These are phyloP conservation scores for Campylomormyrus numenius DNA, from an alignment of 2,113 vertebrate species.

Conservation along the genomic window DNA sequence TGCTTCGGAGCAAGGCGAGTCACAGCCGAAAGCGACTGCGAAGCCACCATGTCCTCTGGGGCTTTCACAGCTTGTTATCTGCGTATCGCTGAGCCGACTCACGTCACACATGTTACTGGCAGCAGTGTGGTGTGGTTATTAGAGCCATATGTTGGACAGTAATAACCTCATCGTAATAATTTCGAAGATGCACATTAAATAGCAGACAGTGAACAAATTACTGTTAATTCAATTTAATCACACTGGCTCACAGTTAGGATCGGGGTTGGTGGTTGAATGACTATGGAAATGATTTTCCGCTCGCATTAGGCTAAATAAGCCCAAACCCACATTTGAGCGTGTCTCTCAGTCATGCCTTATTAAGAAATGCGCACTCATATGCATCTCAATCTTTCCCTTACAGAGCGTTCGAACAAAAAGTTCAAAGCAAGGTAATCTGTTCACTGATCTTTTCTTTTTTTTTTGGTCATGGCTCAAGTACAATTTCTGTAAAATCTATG, in stretches of 20 bases:
- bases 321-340: slow-evolving; percentile 1
- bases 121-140: neutral
- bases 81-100: neutral
- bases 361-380: slow-evolving; percentile 9
- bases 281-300: slow-evolving; percentile 7
- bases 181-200: neutral
- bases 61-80: neutral
- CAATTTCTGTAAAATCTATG: neutral
- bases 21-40: neutral
- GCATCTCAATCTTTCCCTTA: slow-evolving; percentile 9
- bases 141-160: neutral
- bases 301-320: neutral
- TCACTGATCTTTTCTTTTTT: slow-evolving; percentile 5
- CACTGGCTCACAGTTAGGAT: neutral
- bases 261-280: neutral
- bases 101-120: neutral
- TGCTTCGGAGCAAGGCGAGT: slow-evolving; percentile 58
- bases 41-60: neutral
- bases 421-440: slow-evolving; percentile 48
- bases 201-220: neutral
- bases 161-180: neutral
- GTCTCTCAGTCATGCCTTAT: slow-evolving; percentile 16
- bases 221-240: slow-evolving; percentile 7
- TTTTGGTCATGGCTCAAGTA: neutral
- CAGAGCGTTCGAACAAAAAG: slow-evolving; percentile 56